Evolutionary conservation across 2,113 vertebrate species (phyloP), one percentile per base, ranked within the genome.

Genomic region (Dasypus novemcinctus): DNA sequence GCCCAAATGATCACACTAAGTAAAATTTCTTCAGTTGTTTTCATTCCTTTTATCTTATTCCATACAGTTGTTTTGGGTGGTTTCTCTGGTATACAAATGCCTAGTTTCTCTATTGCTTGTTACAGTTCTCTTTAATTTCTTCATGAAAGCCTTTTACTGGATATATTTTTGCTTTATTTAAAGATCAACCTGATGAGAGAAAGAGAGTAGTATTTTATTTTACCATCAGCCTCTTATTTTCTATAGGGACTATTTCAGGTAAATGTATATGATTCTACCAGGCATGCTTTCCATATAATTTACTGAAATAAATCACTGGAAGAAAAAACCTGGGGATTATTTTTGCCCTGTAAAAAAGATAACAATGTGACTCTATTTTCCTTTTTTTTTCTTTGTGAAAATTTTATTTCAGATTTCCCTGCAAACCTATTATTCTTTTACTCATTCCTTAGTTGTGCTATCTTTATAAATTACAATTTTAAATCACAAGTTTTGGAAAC

Each of bases 131-230:
- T 49, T 85, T 97, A 91, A 91, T 81, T 78, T 97, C 96, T 97
- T 97, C 97, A 96, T 78, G 43, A 91, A 98, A 98, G 52, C 93
- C 83, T 95, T 94, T 91, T 0, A 0, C 57, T 87, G 63, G 66
- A 66, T 8, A 95, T 57, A 85, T 2, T 36, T 90, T 96, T 95
- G 78, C 96, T 94, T 96, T 95, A 90, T 94, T 95, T 90, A 94
- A 93, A 94, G 94, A 71, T 61, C 52, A 97, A 80, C 97, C 97
- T 97, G 87, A 81, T 87, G 83, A 97, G 97, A 61, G 25, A 95
- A 97, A 96, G 66, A 91, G 57, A 93, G 90, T 94, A 36, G 1
- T 20, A 69, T 90, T 96, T 97, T 86, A 68, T 83, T 86, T 82
- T 90, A 96, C 31, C 21, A 93, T 78, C 71, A 74, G 81, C 92